Percentiles rank a stretch among this genome's conserved stretches.
phyloP scores from a whole-genome alignment of 2,888 invertebrate genomes.

The Isotomurus palustris region DNA sequence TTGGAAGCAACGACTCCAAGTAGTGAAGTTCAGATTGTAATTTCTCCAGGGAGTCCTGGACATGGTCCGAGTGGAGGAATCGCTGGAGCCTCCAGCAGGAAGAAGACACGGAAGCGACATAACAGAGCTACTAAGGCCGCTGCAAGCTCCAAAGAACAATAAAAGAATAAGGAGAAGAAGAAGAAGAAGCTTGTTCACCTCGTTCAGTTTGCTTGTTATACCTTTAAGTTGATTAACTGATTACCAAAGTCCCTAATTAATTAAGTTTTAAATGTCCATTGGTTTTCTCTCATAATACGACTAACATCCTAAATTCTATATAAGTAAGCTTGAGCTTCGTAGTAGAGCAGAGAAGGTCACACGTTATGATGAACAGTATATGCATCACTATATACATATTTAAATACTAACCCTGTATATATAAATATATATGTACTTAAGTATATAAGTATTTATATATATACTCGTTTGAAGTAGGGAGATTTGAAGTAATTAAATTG shows the following conservation, averaged over 20 bases:
- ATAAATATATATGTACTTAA: too few species aligned
- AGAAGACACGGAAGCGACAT: not conserved
- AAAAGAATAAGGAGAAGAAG: not conserved
- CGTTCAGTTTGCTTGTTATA: not conserved
- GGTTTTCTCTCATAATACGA: too few species aligned
- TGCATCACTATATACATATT: too few species aligned
- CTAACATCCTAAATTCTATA: too few species aligned
- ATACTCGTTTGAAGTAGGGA: too few species aligned
- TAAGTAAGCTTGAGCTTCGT: conserved; percentile 43
- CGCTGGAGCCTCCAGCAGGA: not conserved
- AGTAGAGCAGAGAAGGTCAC: too few species aligned
- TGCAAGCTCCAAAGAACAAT: not conserved
- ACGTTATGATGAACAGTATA: too few species aligned
- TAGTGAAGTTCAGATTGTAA: conserved; percentile 7
- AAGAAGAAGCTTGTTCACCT: not conserved
- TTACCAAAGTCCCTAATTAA: not conserved
- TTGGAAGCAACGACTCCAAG: not conserved
- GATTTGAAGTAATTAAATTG: too few species aligned
- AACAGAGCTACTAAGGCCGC: too few species aligned
- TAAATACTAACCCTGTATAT: too few species aligned
- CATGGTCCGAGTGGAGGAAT: conserved; percentile 2
- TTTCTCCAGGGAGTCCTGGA: conserved; percentile 24
- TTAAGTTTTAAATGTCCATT: not conserved
- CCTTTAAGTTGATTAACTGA: not conserved
- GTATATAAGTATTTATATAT: too few species aligned